Percentiles rank a stretch among this genome's conserved stretches.
Evolutionary conservation across 1,140 invertebrate genomes (phyloP).

Genomic region (Platorchestia sp.): DNA sequence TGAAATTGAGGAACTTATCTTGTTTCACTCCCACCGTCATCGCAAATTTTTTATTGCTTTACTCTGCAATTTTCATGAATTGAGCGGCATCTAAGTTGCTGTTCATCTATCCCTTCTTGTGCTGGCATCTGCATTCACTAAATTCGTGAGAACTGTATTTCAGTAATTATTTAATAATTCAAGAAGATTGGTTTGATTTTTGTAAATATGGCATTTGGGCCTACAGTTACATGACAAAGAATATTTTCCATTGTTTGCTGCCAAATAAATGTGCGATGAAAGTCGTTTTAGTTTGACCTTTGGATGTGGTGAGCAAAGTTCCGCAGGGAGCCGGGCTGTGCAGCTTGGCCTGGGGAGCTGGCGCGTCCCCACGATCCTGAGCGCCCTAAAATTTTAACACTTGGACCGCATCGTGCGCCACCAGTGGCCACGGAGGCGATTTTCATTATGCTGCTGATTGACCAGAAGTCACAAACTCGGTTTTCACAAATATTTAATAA

Average conservation of each 20-base stretch:
- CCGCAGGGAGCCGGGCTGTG: constrained; percentile 16
- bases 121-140: neutral
- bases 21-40: neutral
- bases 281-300: neutral
- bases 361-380: constrained; percentile 28
- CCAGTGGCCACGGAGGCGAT: too few species aligned
- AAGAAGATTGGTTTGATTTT: neutral
- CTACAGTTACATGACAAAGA: neutral
- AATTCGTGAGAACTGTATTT: neutral
- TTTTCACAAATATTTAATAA: too few species aligned
- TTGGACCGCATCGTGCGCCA: too few species aligned
- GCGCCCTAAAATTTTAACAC: too few species aligned
- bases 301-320: neutral
- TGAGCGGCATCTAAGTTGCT: neutral
- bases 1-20: neutral
- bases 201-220: neutral
- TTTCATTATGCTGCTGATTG: too few species aligned
- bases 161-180: neutral
- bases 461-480: too few species aligned
- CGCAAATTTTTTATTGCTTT: neutral
- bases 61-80: neutral
- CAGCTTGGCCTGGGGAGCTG: neutral
- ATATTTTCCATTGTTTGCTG: neutral
- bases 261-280: neutral
- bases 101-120: neutral